phyloP scores from a whole-genome alignment of 2,888 invertebrate species.

The Drosophila bunnanda region DNA sequence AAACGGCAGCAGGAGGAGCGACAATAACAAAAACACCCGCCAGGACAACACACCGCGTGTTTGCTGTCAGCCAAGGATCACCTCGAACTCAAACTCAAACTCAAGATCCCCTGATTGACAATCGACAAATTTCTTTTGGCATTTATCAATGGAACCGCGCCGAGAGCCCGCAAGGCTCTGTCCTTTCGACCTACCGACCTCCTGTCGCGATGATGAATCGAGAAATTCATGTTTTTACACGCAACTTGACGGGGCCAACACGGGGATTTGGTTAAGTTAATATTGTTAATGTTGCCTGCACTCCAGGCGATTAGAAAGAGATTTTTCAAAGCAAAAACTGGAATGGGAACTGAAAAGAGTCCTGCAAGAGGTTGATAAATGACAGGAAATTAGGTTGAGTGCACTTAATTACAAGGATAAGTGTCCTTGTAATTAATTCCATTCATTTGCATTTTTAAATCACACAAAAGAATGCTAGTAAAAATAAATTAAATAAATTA shows the following conservation, averaged over 20 bases:
- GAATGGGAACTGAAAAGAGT: not conserved
- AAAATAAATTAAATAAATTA: not conserved
- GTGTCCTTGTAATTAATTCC: not conserved
- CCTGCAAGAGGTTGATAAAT: conserved; percentile 12
- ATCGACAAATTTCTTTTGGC: conserved; percentile 71
- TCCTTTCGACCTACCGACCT: conserved; percentile 32
- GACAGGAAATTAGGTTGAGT: not conserved
- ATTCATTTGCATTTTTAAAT: not conserved
- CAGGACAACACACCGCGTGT: conserved; percentile 64
- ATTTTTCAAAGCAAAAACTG: conserved; percentile 32
- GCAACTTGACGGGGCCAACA: conserved; percentile 53
- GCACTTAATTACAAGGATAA: not conserved
- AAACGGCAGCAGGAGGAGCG: conserved; percentile 31
- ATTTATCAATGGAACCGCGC: conserved; percentile 71
- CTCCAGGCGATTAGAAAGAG: conserved; percentile 42
- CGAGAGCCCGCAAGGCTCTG: conserved; percentile 29
- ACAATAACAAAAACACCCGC: conserved; percentile 46
- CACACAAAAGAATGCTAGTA: too few species aligned
- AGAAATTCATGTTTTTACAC: conserved; percentile 71
- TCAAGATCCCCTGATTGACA: conserved; percentile 69
- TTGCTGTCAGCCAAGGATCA: conserved; percentile 59
- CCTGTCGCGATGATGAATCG: conserved; percentile 62
- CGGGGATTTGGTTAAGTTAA: conserved; percentile 33
- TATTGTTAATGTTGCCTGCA: conserved; percentile 19
- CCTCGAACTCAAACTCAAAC: conserved; percentile 30